phyloP scores from a whole-genome alignment of 2,888 invertebrate genomes.

The Drosophila parthenogenetica region DNA sequence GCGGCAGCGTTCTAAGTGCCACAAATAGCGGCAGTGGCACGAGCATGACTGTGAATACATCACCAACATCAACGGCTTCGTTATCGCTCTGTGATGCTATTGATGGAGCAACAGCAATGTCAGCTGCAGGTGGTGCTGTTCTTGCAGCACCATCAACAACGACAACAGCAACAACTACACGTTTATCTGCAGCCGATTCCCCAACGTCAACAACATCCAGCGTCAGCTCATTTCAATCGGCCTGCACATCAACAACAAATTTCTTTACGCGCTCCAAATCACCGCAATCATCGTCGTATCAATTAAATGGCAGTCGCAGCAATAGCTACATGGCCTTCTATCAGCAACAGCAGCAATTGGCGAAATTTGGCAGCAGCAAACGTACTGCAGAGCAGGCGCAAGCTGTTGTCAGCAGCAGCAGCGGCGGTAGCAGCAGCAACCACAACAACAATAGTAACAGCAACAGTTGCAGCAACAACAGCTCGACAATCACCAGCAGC shows the following conservation, averaged over 20 bases:
- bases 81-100: neutral
- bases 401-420: slow-evolving; percentile 57
- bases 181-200: slow-evolving; percentile 48
- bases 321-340: slow-evolving; percentile 45
- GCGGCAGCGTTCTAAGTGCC: slow-evolving; percentile 29
- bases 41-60: slow-evolving; percentile 14
- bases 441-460: slow-evolving; percentile 11
- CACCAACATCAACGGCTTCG: slow-evolving; percentile 7
- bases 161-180: slow-evolving; percentile 6
- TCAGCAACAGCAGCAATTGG: slow-evolving; percentile 39
- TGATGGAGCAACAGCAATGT: slow-evolving; percentile 13
- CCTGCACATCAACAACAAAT: slow-evolving; percentile 68
- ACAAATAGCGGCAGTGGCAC: slow-evolving; percentile 18
- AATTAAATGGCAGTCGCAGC: slow-evolving; percentile 43
- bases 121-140: slow-evolving; percentile 21
- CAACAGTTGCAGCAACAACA: slow-evolving; percentile 15
- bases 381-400: slow-evolving; percentile 51
- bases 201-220: slow-evolving; percentile 55
- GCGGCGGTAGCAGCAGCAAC: slow-evolving; percentile 16
- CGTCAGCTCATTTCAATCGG: slow-evolving; percentile 70
- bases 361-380: slow-evolving; percentile 32
- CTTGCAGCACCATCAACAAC: slow-evolving; percentile 9
- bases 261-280: slow-evolving; percentile 54
- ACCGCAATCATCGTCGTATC: slow-evolving; percentile 46
- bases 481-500: slow-evolving; percentile 51